Conservation (phyloP, 2,113 vertebrate genomes). For the Polypterus bichir region DNA sequence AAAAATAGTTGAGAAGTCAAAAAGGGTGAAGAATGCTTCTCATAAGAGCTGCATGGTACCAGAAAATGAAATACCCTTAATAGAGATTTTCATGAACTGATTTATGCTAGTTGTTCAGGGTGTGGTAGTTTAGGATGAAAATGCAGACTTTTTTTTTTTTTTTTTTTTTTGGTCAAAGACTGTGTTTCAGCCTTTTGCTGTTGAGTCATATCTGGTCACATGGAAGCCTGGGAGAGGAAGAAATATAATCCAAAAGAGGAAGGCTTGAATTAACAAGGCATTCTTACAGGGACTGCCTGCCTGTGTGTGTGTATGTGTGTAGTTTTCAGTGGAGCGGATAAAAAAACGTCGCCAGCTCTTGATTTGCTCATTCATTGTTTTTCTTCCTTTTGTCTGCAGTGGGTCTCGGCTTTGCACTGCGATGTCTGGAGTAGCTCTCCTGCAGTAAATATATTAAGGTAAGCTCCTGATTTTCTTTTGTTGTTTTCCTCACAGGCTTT, state of each 20-base stretch:
- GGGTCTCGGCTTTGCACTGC: constrained; percentile 45
- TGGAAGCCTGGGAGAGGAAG: constrained; percentile 49
- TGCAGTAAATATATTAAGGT: constrained; percentile 51
- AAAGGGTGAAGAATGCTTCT: too few relatives aligned
- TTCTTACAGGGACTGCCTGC: constrained; percentile 15
- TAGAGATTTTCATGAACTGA: too few relatives aligned
- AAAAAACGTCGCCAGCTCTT: constrained; percentile 3
- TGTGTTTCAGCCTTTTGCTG: constrained; percentile 33
- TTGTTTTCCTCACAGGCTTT: too few relatives aligned
- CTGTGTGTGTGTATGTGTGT: constrained; percentile 10
- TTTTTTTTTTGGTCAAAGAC: constrained; percentile 2
- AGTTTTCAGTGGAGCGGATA: constrained; percentile 10
- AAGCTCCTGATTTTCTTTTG: constrained; percentile 11
- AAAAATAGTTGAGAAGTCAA: too few relatives aligned
- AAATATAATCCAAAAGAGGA: constrained; percentile 47
- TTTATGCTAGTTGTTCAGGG: too few relatives aligned
- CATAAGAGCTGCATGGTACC: too few relatives aligned
- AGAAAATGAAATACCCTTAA: too few relatives aligned
- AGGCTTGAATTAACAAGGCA: constrained; percentile 40
- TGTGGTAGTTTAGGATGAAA: too few relatives aligned
- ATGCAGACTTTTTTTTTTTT: too few relatives aligned
- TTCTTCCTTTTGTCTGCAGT: constrained; percentile 23
- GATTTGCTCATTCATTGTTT: constrained; percentile 12
- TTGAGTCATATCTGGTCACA: constrained; percentile 48
- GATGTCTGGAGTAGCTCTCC: constrained; percentile 47